These are phyloP conservation scores for Lithosia quadra DNA, from an alignment of 2,888 invertebrate genomes.

Conservation along the genomic window DNA sequence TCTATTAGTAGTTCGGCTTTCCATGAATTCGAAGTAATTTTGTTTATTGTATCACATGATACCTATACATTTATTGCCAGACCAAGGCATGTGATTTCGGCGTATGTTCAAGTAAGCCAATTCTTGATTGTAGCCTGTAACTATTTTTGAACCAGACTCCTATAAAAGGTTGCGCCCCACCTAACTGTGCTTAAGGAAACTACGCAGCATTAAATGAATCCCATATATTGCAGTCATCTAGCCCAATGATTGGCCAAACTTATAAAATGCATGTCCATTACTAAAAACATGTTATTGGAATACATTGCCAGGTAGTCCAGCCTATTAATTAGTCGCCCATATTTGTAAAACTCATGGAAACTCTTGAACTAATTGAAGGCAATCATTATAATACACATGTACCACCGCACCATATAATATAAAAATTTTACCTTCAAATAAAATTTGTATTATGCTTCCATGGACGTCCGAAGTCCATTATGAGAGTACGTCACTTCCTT, in stretches of 20 bases:
- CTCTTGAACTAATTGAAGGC: constrained; percentile 27
- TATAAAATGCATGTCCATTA: background rate
- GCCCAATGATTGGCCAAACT: background rate
- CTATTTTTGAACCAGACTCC: no score
- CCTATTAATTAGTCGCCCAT: constrained; percentile 21
- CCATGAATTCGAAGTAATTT: no score
- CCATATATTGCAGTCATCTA: background rate
- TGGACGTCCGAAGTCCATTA: no score
- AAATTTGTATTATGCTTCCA: no score
- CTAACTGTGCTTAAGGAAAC: background rate
- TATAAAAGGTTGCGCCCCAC: background rate
- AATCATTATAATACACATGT: constrained; percentile 42
- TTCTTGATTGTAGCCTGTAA: no score
- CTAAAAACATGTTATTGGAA: background rate
- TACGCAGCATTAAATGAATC: background rate
- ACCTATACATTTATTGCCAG: no score
- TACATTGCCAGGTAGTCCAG: background rate
- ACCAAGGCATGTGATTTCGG: no score
- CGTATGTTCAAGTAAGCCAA: no score
- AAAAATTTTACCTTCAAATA: no score
- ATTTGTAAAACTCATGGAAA: constrained; percentile 33
- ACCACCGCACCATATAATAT: constrained; percentile 47
- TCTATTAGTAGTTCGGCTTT: no score
- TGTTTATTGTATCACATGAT: no score
- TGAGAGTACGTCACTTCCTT: no score